Evolutionary conservation across 2,888 invertebrate species (phyloP).

Genomic region (Melanchra persicariae): DNA sequence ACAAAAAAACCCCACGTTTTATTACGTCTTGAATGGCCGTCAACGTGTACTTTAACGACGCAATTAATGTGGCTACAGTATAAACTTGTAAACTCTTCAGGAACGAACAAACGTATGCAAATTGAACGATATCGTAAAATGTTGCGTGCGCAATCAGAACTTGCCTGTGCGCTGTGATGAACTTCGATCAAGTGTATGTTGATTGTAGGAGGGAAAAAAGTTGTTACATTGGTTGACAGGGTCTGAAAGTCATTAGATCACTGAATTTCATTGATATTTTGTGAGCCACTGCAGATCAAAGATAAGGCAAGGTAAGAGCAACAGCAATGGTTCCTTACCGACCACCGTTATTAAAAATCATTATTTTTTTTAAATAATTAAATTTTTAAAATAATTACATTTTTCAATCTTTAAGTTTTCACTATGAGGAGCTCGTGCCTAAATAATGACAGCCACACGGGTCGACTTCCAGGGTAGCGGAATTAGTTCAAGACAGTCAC

Average conservation of each 20-base stretch:
- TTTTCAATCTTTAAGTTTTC: too few relatives aligned
- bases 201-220: conserved; percentile 19
- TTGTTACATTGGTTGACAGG: neutral
- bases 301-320: too few relatives aligned
- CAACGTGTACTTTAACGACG: conserved; percentile 54
- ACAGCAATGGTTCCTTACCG: too few relatives aligned
- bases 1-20: conserved; percentile 15
- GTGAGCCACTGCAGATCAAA: too few relatives aligned
- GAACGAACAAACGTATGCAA: conserved; percentile 57
- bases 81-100: conserved; percentile 58
- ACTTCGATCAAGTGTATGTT: conserved; percentile 20
- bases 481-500: too few relatives aligned
- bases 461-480: too few relatives aligned
- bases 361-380: too few relatives aligned
- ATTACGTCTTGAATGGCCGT: conserved; percentile 21
- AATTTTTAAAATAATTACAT: too few relatives aligned
- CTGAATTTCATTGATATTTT: neutral
- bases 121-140: conserved; percentile 51
- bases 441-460: too few relatives aligned
- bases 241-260: neutral
- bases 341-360: too few relatives aligned
- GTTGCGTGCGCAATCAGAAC: conserved; percentile 56
- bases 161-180: conserved; percentile 26
- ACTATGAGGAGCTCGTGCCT: too few relatives aligned
- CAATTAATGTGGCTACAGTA: conserved; percentile 51